A percentile compares a stretch with the other conserved stretches of the same genome.
phyloP scores from a whole-genome alignment of 2,797 vertebrate genomes.

The Bufotes viridis region DNA sequence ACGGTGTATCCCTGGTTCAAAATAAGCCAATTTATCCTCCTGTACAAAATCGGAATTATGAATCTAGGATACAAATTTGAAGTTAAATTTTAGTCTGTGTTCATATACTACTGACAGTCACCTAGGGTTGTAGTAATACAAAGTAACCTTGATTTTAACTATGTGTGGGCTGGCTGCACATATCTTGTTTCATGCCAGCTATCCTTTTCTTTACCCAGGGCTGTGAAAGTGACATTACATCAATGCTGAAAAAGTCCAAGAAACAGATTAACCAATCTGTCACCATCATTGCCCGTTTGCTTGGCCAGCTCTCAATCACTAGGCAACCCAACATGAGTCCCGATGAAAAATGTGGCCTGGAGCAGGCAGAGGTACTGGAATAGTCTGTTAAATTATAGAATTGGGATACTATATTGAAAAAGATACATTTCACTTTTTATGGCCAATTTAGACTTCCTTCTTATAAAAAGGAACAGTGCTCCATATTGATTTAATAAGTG shows the following conservation, averaged over 20 bases:
- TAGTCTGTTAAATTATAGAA: not conserved
- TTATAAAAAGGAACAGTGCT: too few relatives aligned
- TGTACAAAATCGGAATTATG: too few relatives aligned
- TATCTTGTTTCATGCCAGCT: not conserved
- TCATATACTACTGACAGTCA: not conserved
- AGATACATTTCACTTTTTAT: not conserved
- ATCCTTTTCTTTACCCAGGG: constrained; percentile 27
- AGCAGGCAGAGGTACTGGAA: not conserved
- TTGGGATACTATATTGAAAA: not conserved
- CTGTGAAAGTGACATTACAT: constrained; percentile 52
- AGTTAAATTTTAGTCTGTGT: too few relatives aligned
- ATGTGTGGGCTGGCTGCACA: not conserved
- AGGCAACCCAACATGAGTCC: constrained; percentile 6
- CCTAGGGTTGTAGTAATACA: not conserved
- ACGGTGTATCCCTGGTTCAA: not conserved
- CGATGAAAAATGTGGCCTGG: not conserved
- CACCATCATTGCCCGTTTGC: not conserved
- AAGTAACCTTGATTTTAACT: not conserved
- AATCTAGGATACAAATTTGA: not conserved
- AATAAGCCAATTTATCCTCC: not conserved
- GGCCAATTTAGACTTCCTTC: not conserved
- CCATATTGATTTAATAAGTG: too few relatives aligned
- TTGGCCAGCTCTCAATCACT: not conserved
- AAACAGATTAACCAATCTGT: not conserved
- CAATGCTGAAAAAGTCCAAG: constrained; percentile 32